These are phyloP conservation scores for Clunio marinus DNA, from an alignment of 2,888 invertebrate genomes.

Conservation along the genomic window DNA sequence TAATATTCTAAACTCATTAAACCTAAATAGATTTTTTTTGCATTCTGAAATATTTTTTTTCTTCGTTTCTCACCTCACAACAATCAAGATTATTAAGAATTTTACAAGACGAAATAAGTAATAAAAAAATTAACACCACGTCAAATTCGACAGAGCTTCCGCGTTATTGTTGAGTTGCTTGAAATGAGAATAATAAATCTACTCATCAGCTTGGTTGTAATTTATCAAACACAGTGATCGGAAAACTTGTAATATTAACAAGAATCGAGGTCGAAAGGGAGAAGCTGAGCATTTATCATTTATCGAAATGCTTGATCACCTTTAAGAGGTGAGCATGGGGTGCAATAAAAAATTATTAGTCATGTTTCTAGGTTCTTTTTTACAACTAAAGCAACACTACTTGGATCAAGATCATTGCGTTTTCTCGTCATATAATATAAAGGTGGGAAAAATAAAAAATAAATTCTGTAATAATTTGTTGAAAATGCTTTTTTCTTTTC, in stretches of 20 bases:
- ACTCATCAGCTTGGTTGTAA: conserved; percentile 25
- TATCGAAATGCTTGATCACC: conserved; percentile 1
- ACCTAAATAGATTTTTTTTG: neutral
- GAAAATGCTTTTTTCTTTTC: too few species aligned
- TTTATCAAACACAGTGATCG: conserved; percentile 11
- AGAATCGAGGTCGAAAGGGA: conserved; percentile 13
- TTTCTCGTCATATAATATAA: neutral
- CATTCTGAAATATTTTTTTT: neutral
- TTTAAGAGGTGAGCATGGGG: conserved; percentile 22
- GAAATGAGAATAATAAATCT: neutral
- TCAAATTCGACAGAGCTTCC: conserved; percentile 4
- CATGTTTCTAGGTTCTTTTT: conserved; percentile 18
- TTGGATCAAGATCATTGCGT: neutral
- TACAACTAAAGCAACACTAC: conserved; percentile 1
- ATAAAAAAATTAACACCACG: conserved; percentile 31
- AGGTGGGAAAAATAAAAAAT: conserved; percentile 5
- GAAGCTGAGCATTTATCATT: neutral
- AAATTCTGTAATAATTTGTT: too few species aligned
- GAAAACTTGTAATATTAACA: conserved; percentile 6
- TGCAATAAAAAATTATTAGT: conserved; percentile 34
- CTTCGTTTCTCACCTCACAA: neutral
- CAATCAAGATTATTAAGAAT: neutral
- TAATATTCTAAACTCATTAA: neutral
- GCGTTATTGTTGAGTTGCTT: conserved; percentile 7
- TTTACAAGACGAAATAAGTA: neutral